Evolutionary conservation across 2,113 vertebrate genomes (phyloP), one percentile per base, ranked within the genome.

Genomic region (Microtus ochrogaster): DNA sequence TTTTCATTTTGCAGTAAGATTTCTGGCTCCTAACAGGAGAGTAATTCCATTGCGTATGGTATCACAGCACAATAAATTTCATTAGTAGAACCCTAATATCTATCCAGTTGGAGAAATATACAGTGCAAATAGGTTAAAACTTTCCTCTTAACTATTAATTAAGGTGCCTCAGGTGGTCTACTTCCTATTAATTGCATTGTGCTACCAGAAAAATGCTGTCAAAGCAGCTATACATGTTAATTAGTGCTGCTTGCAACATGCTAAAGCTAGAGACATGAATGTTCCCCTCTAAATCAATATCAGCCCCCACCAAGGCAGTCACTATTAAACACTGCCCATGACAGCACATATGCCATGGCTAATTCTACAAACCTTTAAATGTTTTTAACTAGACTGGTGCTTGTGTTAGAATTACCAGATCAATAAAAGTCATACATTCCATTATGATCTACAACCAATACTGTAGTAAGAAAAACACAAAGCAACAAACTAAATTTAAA

Each of bases 111-210:
- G 55, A 97, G 41, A 89, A 96, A 96, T 86, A 19, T 78, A 92
- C n/a, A 95, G 89, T 95, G 44, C 30, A 97, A 92, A 94, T 78
- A 97, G 81, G 95, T 95, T 94, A 92, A 94, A 87, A 36, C 41
- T 95, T 96, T 97, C 95, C 93, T 96, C 52, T 95, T 96, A 89
- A 97, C 72, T 94, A 92, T 96, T 96, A 97, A 97, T 97, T 97
- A 96, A 91, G 94, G 47, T 95, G 94, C 72, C 91, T 95, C 89
- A n/a, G 89, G 88, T 97, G 92, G 86, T 94, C 85, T 94, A 14
- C 36, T 93, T 93, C 49, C 84, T 86, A 93, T 92, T 95, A 96
- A 92, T 97, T 97, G 83, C 47, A 92, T 70, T 97, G 66, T 77
- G 94, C 22, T 83, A 70, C 74, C 90, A 81, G 47, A 96, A 94